Base-by-base conservation (phyloP, 1,140 invertebrate species). In the Hycleus phaleratus region DNA sequence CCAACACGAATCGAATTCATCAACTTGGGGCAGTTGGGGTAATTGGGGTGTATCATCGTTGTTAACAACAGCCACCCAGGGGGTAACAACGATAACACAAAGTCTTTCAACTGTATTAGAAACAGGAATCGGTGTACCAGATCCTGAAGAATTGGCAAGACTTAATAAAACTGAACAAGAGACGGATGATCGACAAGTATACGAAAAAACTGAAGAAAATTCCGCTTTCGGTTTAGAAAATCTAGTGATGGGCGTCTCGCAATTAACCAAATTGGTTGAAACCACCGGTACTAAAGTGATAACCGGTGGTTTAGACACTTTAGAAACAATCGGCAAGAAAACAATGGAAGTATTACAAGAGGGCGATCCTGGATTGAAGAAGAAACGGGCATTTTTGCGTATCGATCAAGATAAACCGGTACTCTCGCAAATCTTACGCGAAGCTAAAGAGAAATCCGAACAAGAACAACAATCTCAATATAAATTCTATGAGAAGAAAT, bases 261-360 rank as follows among this genome's bases (percentile, higher is more conserved):
- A 78, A 4, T 74, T 87, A 42, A 85, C 83, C 10, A 86, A 85
- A 72, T 77, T 86, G 61, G 83, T 88, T 44, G 85, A 87, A 68
- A 79, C 76, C 9, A 85, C 89, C 64, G 84, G 90, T n/a, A 63
- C 57, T 10, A 89, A 86, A 78, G 85, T 95, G 1, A 81, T 95
- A 55, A 80, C 83, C 11, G 87, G 90, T 26, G 88, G 92, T 46
- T 75, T 95, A 18, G 91, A 93, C 72, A 93, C 93, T 0, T 73
- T 96, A 49, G 93, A 96, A 73, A 86, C 85, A 0, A 90, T 96
- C 65, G 93, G 93, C 1, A 94, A 94, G 68, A 95, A 95, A 70
- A 95, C 93, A 0, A 92, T 95, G 84, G 87, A 91, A 71, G 91
- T 93, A 3, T 74, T 95, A 2, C 91, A 93, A 74, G 91, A 94